Evolutionary conservation across 2,797 vertebrate species (phyloP).

Genomic region (Semotilus atromaculatus): DNA sequence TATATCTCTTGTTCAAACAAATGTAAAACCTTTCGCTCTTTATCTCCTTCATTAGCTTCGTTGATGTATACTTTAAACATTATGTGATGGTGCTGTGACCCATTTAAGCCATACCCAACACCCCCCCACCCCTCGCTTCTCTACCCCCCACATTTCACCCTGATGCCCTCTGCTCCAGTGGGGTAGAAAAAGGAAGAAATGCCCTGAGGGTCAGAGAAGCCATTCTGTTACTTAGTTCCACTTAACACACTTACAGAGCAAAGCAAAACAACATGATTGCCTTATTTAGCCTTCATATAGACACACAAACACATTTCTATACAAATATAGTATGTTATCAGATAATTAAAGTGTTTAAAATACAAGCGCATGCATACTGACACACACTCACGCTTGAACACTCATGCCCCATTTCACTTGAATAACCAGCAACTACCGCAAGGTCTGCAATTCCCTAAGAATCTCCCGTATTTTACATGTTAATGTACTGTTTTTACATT

Average conservation of each 20-base stretch:
- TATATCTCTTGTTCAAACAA: neutral
- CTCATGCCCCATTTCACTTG: slow-evolving; percentile 28
- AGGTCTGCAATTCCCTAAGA: slow-evolving; percentile 28
- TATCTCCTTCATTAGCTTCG: slow-evolving; percentile 46
- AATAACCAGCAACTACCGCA: slow-evolving; percentile 22
- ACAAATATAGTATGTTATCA: slow-evolving; percentile 27
- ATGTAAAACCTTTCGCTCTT: neutral
- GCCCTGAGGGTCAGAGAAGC: slow-evolving; percentile 38
- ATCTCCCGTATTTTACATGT: slow-evolving; percentile 29
- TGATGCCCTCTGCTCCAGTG: slow-evolving; percentile 42
- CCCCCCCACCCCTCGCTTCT: neutral
- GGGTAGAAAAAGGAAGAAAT: slow-evolving; percentile 47
- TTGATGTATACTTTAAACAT: slow-evolving; percentile 56
- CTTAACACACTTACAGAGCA: slow-evolving; percentile 39
- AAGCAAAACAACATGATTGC: slow-evolving; percentile 14
- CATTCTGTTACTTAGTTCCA: slow-evolving; percentile 42
- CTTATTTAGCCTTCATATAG: slow-evolving; percentile 28
- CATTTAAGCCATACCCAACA: slow-evolving; percentile 47
- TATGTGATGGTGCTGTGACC: slow-evolving; percentile 48
- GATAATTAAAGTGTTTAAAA: slow-evolving; percentile 39
- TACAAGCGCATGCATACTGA: slow-evolving; percentile 5
- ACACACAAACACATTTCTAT: slow-evolving; percentile 31
- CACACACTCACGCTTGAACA: slow-evolving; percentile 29
- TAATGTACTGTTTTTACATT: neutral
- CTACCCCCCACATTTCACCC: slow-evolving; percentile 55